These are phyloP conservation scores for Ctena decussata DNA, from an alignment of 2,888 invertebrate species.

Conservation along the genomic window DNA sequence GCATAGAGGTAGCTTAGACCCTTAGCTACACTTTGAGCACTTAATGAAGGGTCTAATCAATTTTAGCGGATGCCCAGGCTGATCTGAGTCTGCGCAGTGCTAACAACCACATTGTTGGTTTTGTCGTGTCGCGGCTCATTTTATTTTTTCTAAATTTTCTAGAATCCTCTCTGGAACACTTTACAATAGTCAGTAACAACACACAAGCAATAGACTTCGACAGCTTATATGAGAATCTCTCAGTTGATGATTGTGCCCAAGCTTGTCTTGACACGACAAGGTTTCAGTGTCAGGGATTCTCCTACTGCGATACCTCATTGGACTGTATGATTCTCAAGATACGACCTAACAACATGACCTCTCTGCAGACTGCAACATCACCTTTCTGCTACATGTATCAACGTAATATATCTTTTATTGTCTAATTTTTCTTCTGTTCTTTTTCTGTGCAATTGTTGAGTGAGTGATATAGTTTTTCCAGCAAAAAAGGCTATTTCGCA, in stretches of 20 bases:
- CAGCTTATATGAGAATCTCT: conserved; percentile 27
- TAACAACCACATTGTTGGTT: too few species aligned
- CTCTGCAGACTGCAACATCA: background rate
- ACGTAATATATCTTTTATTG: too few species aligned
- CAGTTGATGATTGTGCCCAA: conserved; percentile 75
- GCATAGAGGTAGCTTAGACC: too few species aligned
- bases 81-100: too few species aligned
- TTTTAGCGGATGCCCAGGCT: too few species aligned
- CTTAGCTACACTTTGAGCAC: too few species aligned
- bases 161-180: background rate
- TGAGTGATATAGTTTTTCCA: too few species aligned
- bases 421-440: too few species aligned
- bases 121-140: too few species aligned
- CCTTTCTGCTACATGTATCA: background rate
- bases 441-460: too few species aligned
- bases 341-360: background rate
- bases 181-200: background rate
- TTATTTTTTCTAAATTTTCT: background rate
- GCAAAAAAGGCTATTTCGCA: too few species aligned
- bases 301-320: conserved; percentile 38
- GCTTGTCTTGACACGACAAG: conserved; percentile 59
- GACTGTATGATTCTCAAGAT: background rate
- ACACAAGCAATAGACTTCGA: background rate
- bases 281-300: conserved; percentile 73
- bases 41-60: too few species aligned